Conservation (phyloP, 2,888 invertebrate genomes). For the Calameuta idolon region DNA sequence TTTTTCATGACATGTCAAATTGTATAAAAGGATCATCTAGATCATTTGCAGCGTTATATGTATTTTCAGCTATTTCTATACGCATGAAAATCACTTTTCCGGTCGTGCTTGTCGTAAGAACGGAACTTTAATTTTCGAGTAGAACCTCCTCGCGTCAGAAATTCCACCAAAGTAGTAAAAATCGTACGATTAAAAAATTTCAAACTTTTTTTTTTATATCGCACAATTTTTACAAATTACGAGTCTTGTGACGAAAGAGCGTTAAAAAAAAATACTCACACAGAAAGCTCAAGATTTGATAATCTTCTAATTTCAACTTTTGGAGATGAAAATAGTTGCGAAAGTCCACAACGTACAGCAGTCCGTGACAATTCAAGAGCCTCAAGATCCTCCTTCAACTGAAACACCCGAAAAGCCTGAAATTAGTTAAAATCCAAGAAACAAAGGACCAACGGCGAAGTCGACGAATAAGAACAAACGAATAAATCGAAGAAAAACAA, state of each 20-base stretch:
- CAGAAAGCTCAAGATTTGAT: neutral
- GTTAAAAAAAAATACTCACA: neutral
- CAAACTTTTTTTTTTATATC: neutral
- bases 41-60: no score
- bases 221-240: no score
- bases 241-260: neutral
- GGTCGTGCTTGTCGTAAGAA: neutral
- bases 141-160: no score
- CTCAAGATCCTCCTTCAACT: slow-evolving; percentile 38
- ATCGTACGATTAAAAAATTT: neutral
- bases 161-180: neutral
- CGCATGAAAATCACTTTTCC: neutral
- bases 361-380: slow-evolving; percentile 25
- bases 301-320: slow-evolving; percentile 16
- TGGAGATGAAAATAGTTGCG: slow-evolving; percentile 35
- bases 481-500: neutral
- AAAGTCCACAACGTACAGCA: slow-evolving; percentile 28
- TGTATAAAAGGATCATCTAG: no score
- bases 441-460: neutral
- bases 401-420: slow-evolving; percentile 16
- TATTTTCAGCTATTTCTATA: neutral
- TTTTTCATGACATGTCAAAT: neutral
- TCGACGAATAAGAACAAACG: neutral
- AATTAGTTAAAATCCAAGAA: neutral
- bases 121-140: neutral